Evolutionary conservation across 2,888 invertebrate genomes (phyloP), one percentile per base, ranked within the genome.

Genomic region (Lottia gigantea): DNA sequence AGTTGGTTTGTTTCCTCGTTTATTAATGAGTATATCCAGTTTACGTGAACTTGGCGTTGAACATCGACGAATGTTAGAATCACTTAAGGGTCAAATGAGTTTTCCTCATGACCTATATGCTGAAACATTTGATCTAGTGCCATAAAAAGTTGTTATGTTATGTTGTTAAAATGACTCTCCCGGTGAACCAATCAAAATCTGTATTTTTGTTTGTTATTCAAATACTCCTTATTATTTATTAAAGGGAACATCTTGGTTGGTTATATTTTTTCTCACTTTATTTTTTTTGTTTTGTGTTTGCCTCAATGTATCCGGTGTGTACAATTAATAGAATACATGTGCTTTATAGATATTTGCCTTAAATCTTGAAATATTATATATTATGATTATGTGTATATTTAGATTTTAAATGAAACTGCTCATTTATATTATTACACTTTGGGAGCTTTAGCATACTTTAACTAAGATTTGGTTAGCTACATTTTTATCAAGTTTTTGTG

Each of bases 11-110:
- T 87, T 87, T 69, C 87, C 88, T 7, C 83, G 87, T 7, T 82
- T 88, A 2, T 83, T 88, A 66, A 87, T 88, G 87, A 85, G 85
- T 78, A 86, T 87, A 70, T 86, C 87, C 67, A 85, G 84, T 74
- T 82, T 88, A 23, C 83, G 87, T 15, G 88, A 88, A 70, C 82
- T 88, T 19, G 87, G 85, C n/a, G 85, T 85, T 0, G 88, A 88
- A 74, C 87, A 88, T 75, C 74, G 85, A 16, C 80, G 86, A 45
- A 85, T 86, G 86, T 78, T 88, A 49, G 82, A 82, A 69, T 83
- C 80, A 25, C 78, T 86, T 11, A 86, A 85, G 72, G 85, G 84
- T 40, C 84, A 85, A 71, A 84, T 85, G 79, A 83, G 80, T 70
- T 86, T 86, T 70, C 80, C 81, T 49, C 85, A 86, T 74, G 83